A percentile compares a stretch with the other conserved stretches of the same genome.
These are phyloP conservation scores for Arizona elegans DNA, from an alignment of 2,113 vertebrate species.

Conservation along the genomic window DNA sequence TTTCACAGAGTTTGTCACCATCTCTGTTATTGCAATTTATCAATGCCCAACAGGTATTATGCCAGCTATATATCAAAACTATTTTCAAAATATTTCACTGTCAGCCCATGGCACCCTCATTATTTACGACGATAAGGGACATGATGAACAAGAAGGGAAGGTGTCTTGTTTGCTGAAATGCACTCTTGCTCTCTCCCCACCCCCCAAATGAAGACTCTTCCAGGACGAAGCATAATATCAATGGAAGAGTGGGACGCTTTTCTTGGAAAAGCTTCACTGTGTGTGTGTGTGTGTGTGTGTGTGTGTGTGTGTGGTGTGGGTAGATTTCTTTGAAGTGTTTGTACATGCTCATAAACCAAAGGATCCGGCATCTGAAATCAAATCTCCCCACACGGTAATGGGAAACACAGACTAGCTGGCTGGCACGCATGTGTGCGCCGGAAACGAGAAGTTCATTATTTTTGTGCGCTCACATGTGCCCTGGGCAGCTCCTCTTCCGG, in stretches of 20 bases:
- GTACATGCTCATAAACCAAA: not conserved
- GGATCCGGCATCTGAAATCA: not conserved
- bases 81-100: constrained; percentile 99
- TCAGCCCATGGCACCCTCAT: constrained; percentile 98
- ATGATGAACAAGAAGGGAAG: constrained; percentile 84
- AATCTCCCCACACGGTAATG: not conserved
- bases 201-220: constrained; percentile 43
- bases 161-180: constrained; percentile 81
- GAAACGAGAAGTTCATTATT: too few relatives aligned
- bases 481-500: too few relatives aligned
- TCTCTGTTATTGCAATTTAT: constrained; percentile 91
- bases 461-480: accelerated
- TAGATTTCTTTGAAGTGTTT: not conserved
- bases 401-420: not conserved
- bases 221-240: constrained; percentile 29
- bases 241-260: not conserved
- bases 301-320: too few relatives aligned
- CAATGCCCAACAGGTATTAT: constrained; percentile 93
- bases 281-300: too few relatives aligned
- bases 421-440: too few relatives aligned
- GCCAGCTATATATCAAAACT: constrained; percentile 99
- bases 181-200: constrained; percentile 31
- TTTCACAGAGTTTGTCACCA: constrained; percentile 90
- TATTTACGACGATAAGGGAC: constrained; percentile 99
- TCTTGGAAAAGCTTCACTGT: not conserved